A percentile compares a stretch with the other conserved stretches of the same genome.
Conservation (phyloP, 2,797 vertebrate genomes). For the Neosalanx taihuensis region DNA sequence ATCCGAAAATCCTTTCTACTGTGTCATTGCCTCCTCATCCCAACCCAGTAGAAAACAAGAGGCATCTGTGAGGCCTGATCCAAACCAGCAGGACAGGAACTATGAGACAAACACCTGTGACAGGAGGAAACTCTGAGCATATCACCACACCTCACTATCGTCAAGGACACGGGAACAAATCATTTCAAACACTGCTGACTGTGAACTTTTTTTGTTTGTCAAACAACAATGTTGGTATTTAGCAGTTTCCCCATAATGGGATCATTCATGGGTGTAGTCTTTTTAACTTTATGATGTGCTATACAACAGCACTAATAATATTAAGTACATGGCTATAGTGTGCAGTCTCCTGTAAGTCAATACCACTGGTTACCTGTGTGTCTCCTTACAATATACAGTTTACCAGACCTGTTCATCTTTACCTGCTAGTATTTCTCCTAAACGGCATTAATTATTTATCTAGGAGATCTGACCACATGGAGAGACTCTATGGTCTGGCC, state of each 20-base stretch:
- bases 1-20: background rate
- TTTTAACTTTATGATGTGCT: too few species aligned
- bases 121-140: slow-evolving; percentile 1
- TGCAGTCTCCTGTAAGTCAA: slow-evolving; percentile 44
- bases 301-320: too few species aligned
- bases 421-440: slow-evolving; percentile 39
- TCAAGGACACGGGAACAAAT: background rate
- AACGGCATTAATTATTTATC: slow-evolving; percentile 64
- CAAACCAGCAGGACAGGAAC: slow-evolving; percentile 41
- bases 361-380: slow-evolving; percentile 28
- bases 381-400: slow-evolving; percentile 55
- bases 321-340: slow-evolving; percentile 1
- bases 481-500: slow-evolving; percentile 13
- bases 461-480: slow-evolving; percentile 15
- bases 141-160: background rate
- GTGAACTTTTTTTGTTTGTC: too few species aligned
- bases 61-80: slow-evolving; percentile 6
- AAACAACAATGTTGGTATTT: background rate
- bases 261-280: background rate
- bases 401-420: slow-evolving; percentile 39
- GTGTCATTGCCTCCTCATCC: background rate
- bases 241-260: background rate
- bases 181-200: too few species aligned
- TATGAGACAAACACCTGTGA: slow-evolving; percentile 39
- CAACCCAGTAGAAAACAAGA: slow-evolving; percentile 2